Evolutionary conservation across 2,888 invertebrate genomes (phyloP).

Genomic region (Odontothrips loti): DNA sequence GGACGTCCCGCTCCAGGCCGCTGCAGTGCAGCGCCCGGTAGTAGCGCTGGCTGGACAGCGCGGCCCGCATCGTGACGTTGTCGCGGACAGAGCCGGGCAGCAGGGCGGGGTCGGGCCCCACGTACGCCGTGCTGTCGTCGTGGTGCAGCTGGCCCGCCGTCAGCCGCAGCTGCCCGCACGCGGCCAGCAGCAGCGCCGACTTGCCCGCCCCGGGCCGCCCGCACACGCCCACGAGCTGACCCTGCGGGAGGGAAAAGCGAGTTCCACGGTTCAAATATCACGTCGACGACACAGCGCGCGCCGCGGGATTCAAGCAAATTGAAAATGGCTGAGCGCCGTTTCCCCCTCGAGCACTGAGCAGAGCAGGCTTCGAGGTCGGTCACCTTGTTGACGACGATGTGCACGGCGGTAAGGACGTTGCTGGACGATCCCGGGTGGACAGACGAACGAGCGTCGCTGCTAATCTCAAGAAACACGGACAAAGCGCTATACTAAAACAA

Average conservation of each 20-base stretch:
- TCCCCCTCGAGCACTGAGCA: not conserved
- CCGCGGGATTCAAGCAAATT: not conserved
- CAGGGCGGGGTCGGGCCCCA: conserved; percentile 57
- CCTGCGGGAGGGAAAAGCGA: conserved; percentile 40
- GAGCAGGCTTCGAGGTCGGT: not conserved
- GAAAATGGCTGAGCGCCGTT: too few relatives aligned
- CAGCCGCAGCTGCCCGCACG: conserved; percentile 51
- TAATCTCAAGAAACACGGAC: not conserved
- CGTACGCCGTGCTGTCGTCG: conserved; percentile 52
- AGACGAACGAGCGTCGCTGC: not conserved
- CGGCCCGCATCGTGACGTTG: conserved; percentile 49
- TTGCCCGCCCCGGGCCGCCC: conserved; percentile 56
- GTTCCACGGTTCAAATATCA: not conserved
- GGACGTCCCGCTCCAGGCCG: conserved; percentile 28
- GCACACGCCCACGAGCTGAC: conserved; percentile 53
- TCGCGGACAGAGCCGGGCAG: conserved; percentile 56
- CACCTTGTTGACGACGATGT: conserved; percentile 41
- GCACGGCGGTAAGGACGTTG: conserved; percentile 35
- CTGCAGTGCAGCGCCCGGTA: conserved; percentile 30
- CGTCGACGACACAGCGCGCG: not conserved
- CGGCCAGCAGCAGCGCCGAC: conserved; percentile 51
- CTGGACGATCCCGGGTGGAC: not conserved
- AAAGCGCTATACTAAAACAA: too few relatives aligned
- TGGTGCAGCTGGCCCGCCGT: conserved; percentile 47
- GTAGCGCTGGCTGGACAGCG: conserved; percentile 27